Evolutionary conservation across 2,113 vertebrate genomes (phyloP), one percentile per base, ranked within the genome.

Genomic region (Triplophysa dalaica): DNA sequence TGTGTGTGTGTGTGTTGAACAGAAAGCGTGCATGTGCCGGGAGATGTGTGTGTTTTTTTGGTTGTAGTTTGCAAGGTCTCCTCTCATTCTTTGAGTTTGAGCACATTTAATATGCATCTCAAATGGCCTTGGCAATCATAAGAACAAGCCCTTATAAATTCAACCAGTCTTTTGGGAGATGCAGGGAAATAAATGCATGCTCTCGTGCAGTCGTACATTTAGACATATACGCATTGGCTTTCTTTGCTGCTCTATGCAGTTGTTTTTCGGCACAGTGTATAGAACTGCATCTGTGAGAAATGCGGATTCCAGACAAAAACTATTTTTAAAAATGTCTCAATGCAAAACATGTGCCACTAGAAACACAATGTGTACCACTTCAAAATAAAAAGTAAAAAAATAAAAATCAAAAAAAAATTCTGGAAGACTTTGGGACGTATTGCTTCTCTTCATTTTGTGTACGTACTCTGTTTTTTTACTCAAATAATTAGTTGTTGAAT

Each of bases 51-150:
- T 79, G 58, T 81, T 52, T 80, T 80, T 85, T 75, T 21, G 29
- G 41, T 38, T 48, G 45, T 38, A 38, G 48, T 60, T 7, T 64
- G 22, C 58, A 48, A 70, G 87, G 84, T 85, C 87, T 86, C 80
- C 84, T 85, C 87, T 86, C 79, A 11, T 68, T 81, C 83, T 80
- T 86, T 81, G 70, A 86, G 74, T 89, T 81, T 13, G 69, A 88
- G 70, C 74, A 60, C 86, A 90, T 88, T 92, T 91, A 91, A 90
- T 91, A 91, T 92, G 90, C 89, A 90, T 90, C 81, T 70, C 29
- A 87, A 79, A 81, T 52, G 80, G 69, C 68, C 10, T 83, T 84
- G 87, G 88, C 87, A 89, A 90, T 90, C 87, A 88, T 82, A 88
- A 84, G 87, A 88, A 88, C 88, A 88, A 86, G 87, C 84, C 75